Conservation (phyloP, 1,140 invertebrate species). For the Drosophila pseudoobscura region DNA sequence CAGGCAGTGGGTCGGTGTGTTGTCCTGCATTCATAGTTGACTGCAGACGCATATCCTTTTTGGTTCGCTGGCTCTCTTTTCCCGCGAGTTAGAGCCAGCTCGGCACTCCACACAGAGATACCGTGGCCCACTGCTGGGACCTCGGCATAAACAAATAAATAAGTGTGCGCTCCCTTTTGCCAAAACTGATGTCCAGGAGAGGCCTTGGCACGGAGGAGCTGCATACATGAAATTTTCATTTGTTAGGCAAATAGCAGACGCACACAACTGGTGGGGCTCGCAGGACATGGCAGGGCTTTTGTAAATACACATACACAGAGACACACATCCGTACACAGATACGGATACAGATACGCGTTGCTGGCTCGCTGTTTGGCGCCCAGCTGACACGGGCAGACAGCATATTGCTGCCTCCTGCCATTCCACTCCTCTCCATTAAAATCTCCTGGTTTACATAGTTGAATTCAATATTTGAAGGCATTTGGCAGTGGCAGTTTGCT, state of each 20-base stretch:
- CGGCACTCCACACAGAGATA: slow-evolving; percentile 25
- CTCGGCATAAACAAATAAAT: slow-evolving; percentile 74
- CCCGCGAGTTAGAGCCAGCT: slow-evolving; percentile 5
- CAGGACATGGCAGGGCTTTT: slow-evolving; percentile 44
- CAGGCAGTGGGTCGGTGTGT: slow-evolving; percentile 26
- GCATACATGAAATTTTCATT: slow-evolving; percentile 77
- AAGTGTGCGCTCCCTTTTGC: slow-evolving; percentile 72
- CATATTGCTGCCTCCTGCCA: slow-evolving; percentile 48
- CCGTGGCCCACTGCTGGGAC: slow-evolving; percentile 62
- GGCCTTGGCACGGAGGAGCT: background rate
- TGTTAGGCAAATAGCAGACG: slow-evolving; percentile 71
- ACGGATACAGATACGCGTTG: slow-evolving; percentile 34
- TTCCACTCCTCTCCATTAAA: slow-evolving; percentile 18
- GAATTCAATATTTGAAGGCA: slow-evolving; percentile 65
- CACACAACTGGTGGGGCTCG: slow-evolving; percentile 39
- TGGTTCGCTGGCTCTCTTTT: slow-evolving; percentile 29
- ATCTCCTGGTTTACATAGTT: slow-evolving; percentile 53
- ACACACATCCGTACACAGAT: slow-evolving; percentile 2
- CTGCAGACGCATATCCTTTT: slow-evolving; percentile 74
- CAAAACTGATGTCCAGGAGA: slow-evolving; percentile 65
- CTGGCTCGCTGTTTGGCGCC: slow-evolving; percentile 50
- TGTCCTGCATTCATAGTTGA: slow-evolving; percentile 65
- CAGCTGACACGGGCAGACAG: slow-evolving; percentile 65
- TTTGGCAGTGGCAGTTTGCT: slow-evolving; percentile 32
- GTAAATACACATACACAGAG: slow-evolving; percentile 49